Evolutionary conservation across 2,888 invertebrate genomes (phyloP), one percentile per base, ranked within the genome.

Genomic region (Ormyrus pomaceus): DNA sequence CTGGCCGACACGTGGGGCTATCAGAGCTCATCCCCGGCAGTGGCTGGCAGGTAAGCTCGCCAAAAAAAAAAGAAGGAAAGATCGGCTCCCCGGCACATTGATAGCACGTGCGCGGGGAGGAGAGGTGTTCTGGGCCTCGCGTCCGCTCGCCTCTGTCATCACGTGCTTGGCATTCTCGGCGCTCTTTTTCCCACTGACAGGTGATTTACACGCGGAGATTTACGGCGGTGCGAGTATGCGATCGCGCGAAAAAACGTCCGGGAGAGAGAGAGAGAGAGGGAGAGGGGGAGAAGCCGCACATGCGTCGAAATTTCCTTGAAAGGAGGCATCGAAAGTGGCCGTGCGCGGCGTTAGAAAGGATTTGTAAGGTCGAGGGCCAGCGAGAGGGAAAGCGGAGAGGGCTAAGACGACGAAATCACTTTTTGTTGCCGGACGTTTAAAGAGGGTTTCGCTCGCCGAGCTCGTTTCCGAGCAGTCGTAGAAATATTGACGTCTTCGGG

Each of bases 201-300:
- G 86, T 88, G 88, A 88, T 88, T 88, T 88, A 88, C 88, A 86
- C 87, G 85, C 84, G 75, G 85, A 84, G 86, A 87, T 87, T 87
- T 87, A 87, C 70, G 55, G 65, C 77, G 59, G 62, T 56, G 48
- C 53, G 70, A 34, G 34, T 34, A 34, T 34, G 34, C 61, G 46
- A n/a, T 55, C n/a, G 76, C 61, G 48, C 45, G 34, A 34, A 34
- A 34, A 34, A 34, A 34, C 19, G 46, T 8, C 7, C 51, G 51
- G 9, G 51, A 70, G 70, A 58, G 48, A 56, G 19, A 46, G 50
- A 58, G 50, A 34, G 74, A 58, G 50, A 11, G 34, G 5, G 48
- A 19, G 50, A 65, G 55, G 6, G 69, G 7, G 4, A n/a, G 34
- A 34, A 45, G 51, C 11, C 13, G 34, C 77, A 19, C 56, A 11